These are phyloP conservation scores for Cyphomyrus plagiostoma DNA, from an alignment of 2,113 vertebrate genomes.

Conservation along the genomic window DNA sequence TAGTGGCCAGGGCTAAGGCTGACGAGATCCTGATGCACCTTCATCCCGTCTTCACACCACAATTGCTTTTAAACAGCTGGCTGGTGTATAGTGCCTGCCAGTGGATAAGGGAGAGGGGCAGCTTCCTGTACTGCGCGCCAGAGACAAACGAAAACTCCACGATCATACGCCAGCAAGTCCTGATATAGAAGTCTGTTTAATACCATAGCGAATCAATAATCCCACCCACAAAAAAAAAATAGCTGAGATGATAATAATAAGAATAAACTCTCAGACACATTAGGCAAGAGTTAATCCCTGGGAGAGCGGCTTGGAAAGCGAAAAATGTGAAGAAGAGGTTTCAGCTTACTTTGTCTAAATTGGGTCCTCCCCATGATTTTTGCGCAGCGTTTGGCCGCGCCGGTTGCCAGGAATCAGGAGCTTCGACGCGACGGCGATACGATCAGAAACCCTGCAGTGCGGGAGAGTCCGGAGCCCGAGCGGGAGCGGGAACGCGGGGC, in stretches of 20 bases:
- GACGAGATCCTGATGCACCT: not conserved
- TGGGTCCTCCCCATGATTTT: not conserved
- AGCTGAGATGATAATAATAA: not conserved
- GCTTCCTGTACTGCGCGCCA: not conserved
- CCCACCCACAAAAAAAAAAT: not conserved
- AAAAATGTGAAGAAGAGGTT: not conserved
- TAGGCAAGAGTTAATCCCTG: not conserved
- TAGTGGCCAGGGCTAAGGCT: not conserved
- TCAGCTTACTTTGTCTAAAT: not conserved
- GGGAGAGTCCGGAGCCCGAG: not conserved
- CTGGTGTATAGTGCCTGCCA: not conserved
- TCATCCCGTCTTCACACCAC: not conserved
- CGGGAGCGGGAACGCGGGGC: not conserved
- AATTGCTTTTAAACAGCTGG: slow-evolving; percentile 10
- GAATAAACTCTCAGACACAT: not conserved
- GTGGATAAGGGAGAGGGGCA: not conserved
- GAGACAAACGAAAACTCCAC: not conserved
- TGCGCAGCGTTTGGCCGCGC: not conserved
- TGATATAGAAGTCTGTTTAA: not conserved
- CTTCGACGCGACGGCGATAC: not conserved
- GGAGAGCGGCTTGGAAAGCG: not conserved
- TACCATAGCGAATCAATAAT: not conserved
- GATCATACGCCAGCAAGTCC: not conserved
- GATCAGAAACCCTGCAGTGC: not conserved
- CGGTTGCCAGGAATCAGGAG: not conserved